Conservation (phyloP, 2,888 invertebrate species). For the Teinopalpus imperialis region DNA sequence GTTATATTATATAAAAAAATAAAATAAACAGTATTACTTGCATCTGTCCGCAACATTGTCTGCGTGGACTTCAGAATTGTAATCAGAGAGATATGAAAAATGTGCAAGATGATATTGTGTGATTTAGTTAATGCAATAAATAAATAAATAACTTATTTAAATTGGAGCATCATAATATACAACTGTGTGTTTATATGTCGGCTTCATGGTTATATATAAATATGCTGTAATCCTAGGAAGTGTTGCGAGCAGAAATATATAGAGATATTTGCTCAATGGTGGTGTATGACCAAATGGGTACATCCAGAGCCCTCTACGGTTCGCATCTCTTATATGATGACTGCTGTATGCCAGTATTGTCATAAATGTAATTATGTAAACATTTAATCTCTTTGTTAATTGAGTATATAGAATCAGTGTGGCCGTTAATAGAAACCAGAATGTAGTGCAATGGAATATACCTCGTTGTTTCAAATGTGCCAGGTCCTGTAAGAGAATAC, state of each 20-base stretch:
- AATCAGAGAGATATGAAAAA: too few relatives aligned
- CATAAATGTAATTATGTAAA: slow-evolving; percentile 55
- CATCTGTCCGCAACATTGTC: too few relatives aligned
- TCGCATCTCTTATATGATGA: slow-evolving; percentile 64
- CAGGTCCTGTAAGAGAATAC: slow-evolving; percentile 54
- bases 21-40: too few relatives aligned
- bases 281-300: slow-evolving; percentile 60
- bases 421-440: slow-evolving; percentile 47
- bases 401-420: slow-evolving; percentile 47
- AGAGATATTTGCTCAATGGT: slow-evolving; percentile 48
- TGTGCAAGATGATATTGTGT: too few relatives aligned
- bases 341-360: slow-evolving; percentile 53
- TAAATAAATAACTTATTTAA: slow-evolving; percentile 2
- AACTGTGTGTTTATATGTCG: slow-evolving; percentile 37
- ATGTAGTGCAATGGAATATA: slow-evolving; percentile 62
- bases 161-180: slow-evolving; percentile 21
- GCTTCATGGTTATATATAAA: slow-evolving; percentile 42
- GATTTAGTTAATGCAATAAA: too few relatives aligned
- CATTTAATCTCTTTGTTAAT: slow-evolving; percentile 44
- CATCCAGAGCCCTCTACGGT: slow-evolving; percentile 63
- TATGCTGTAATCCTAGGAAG: slow-evolving; percentile 51
- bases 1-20: too few relatives aligned
- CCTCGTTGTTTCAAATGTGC: slow-evolving; percentile 53
- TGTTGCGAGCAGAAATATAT: slow-evolving; percentile 43
- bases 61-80: too few relatives aligned